These are phyloP conservation scores for Pharmacophagus antenor DNA, from an alignment of 2,888 invertebrate species.

Conservation along the genomic window DNA sequence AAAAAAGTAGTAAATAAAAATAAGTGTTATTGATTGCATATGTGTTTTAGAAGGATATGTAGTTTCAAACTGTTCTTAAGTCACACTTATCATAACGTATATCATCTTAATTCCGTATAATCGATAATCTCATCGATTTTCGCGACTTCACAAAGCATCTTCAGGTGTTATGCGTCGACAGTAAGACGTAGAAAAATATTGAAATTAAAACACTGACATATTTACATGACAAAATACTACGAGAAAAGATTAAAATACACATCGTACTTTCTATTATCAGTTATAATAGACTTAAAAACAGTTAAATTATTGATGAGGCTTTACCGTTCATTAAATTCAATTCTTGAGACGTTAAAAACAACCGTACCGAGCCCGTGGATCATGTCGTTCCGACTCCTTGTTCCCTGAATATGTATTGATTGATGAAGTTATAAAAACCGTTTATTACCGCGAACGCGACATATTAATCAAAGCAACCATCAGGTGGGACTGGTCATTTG, in stretches of 20 bases:
- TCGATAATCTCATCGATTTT: too few relatives aligned
- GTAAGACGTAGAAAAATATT: too few relatives aligned
- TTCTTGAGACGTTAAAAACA: constrained; percentile 5
- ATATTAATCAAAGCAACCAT: constrained; percentile 60
- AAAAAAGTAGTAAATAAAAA: not conserved
- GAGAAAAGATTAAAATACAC: not conserved
- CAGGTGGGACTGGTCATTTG: constrained; percentile 47
- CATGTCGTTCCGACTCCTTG: constrained; percentile 19
- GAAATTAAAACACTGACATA: too few relatives aligned
- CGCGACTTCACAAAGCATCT: too few relatives aligned
- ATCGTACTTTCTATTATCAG: too few relatives aligned
- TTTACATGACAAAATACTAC: not conserved
- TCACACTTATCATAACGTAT: too few relatives aligned
- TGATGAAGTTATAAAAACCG: constrained; percentile 74
- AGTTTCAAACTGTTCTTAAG: too few relatives aligned
- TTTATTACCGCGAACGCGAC: constrained; percentile 59
- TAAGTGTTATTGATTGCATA: not conserved
- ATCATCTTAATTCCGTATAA: not conserved
- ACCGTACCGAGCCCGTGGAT: constrained; percentile 21
- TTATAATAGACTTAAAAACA: constrained; percentile 2
- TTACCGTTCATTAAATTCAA: constrained; percentile 32
- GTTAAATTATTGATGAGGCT: constrained; percentile 8
- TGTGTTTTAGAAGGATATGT: not conserved
- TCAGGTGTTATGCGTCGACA: too few relatives aligned
- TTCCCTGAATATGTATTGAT: constrained; percentile 66